Base-by-base conservation (phyloP, 2,888 invertebrate species). In the Acanthoscelides obtectus region DNA sequence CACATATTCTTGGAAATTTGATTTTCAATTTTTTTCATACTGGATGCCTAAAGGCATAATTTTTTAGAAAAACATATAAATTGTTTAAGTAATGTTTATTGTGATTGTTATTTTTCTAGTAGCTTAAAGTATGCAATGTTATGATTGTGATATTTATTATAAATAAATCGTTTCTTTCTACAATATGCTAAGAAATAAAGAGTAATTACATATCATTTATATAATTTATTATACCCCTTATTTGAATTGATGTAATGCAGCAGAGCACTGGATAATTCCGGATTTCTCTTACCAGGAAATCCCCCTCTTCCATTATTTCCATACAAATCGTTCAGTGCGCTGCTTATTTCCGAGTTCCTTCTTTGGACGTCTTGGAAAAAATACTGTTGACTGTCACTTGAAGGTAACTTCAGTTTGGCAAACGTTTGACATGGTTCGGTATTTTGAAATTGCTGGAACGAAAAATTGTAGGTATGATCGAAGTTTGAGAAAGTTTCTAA, bases 331-430 rank as follows among this genome's bases (percentile, higher is more conserved):
- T 72, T 71, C 63, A 75, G 68, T 8, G 75, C 75, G 64, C 74
- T 75, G 65, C 75, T 75, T 63, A 75, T 19, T 71, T 75, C 75
- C 0, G 74, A 72, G 22, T 75, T 75, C 68, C 73, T 71, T 20
- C 74, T 75, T 19, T 75, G 73, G 0, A 70, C 68, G 21, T 68
- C 22, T 25, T 68, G 73, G 45, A 45, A 45, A 12, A 12, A 3
- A 6, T 45, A 17, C 5, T 12, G 1, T 12, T 45, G 45, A 45
- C 45, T 45, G 6, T 45, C 45, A 45, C 17, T 12, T 45, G 45
- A 12, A 1, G 45, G 45, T 17, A 45, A 17, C 12, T 45, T 45
- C 45, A 45, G 1, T 45, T 12, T 45, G 45, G 12, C 12, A 17
- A 45, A 17, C 17, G 17, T 3, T 45, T 45, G 45, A 17, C 45